A percentile compares a stretch with the other conserved stretches of the same genome.
These are phyloP conservation scores for Sebastes iracundus DNA, from an alignment of 2,797 vertebrate species.

Conservation along the genomic window DNA sequence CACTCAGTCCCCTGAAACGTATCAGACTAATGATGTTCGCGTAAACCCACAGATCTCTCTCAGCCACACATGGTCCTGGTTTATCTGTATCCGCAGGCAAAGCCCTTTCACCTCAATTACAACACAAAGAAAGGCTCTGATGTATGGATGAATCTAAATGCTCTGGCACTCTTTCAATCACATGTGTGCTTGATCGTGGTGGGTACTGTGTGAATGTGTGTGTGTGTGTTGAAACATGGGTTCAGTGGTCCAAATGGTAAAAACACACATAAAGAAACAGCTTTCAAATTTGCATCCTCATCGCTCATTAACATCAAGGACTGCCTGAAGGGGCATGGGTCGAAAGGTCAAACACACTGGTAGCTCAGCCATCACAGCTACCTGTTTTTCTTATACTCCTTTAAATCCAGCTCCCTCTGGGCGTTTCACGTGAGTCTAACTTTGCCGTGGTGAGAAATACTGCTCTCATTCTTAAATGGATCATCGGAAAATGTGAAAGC, in stretches of 20 bases:
- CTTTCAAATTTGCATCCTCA: constrained; percentile 16
- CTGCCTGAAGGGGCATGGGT: not conserved
- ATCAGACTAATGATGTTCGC: constrained; percentile 24
- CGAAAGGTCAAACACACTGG: constrained; percentile 25
- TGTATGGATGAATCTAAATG: constrained; percentile 24
- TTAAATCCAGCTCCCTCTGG: constrained; percentile 3
- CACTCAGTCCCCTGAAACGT: not conserved
- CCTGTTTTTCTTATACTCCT: constrained; percentile 23
- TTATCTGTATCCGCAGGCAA: constrained; percentile 40
- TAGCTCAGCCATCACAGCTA: constrained; percentile 25
- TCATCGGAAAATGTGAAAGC: constrained; percentile 15
- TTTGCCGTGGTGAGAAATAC: not conserved
- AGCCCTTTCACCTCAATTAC: constrained; percentile 40
- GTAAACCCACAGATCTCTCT: constrained; percentile 36
- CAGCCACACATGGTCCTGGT: constrained; percentile 58
- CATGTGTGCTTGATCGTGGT: not conserved
- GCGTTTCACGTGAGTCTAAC: not conserved
- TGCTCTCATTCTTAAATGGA: constrained; percentile 1
- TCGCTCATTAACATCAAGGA: constrained; percentile 35
- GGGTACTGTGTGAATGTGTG: not conserved
- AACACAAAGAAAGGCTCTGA: constrained; percentile 38
- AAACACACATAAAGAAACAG: not conserved
- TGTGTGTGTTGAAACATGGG: not conserved
- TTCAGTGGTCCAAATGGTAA: not conserved
- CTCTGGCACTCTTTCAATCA: constrained; percentile 7